Base-by-base conservation (phyloP, 2,888 invertebrate genomes). In the Hypomecis punctinalis region DNA sequence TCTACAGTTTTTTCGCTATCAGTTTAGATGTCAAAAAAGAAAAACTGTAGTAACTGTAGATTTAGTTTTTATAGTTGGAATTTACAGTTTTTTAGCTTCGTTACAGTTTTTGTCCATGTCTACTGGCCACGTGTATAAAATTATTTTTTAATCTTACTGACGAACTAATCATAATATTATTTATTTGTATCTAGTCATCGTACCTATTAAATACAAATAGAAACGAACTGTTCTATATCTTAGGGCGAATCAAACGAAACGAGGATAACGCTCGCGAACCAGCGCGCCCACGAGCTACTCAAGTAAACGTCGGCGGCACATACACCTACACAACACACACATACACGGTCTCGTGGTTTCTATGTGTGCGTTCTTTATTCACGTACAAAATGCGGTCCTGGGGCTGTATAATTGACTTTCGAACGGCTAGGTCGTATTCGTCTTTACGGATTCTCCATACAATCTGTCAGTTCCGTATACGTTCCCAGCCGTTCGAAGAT, bases 211-310 rank as follows among this genome's bases (percentile, higher is more conserved):
- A 80, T 81, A 73, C 67, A 75, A 78, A 80, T 70, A 55, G 70
- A 85, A 84, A 86, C 84, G 81, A 87, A 81, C 82, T 86, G 79
- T 89, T 91, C 81, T 89, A 77, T 83, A 84, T 85, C 85, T 76
- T 89, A 89, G 89, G 97, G 96, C 80, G 96, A 97, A 93, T 97
- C 98, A 80, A 99, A 99, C 94, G 97, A 98, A 94, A 96, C 97
- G 85, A 97, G 98, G 94, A 98, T 99, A 96, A 96, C 96, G 91
- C 97, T 97, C 91, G 99, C 99, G 87, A 99, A 99, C 94, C 97
- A 98, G 94, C 96, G 98, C 85, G 98, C 99, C 87, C 97, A 98
- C 94, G 98, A 98, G 94, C 96, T 99, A 87, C 96, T 98, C 93
- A 98, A 98, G 95, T 97, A 97, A 95, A 94, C 88, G 81, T 70